A percentile compares a stretch with the other conserved stretches of the same genome.
Conservation (phyloP, 2,113 vertebrate genomes). For the Alethe diademata region DNA sequence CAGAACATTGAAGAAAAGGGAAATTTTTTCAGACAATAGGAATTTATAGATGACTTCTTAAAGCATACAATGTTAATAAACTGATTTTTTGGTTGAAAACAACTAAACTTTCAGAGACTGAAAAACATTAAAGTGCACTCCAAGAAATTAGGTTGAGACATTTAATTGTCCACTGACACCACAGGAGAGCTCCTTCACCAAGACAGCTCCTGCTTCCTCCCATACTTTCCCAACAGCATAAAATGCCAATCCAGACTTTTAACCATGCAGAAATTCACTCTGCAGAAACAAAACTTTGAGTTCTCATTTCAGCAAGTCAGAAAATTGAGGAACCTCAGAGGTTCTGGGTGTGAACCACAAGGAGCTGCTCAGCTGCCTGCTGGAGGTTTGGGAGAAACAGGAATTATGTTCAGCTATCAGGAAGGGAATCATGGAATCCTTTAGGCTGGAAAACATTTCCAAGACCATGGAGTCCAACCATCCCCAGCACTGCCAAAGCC, state of each 20-base stretch:
- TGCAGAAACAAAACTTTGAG: background rate
- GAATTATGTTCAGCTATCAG: accelerated
- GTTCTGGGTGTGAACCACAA: background rate
- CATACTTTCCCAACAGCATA: accelerated
- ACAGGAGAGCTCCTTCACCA: background rate
- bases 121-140: background rate
- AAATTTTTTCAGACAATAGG: accelerated
- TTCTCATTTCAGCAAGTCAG: background rate
- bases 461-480: accelerated
- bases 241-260: background rate
- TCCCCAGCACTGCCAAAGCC: background rate
- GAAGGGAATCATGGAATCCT: background rate
- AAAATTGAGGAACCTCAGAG: background rate
- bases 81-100: background rate
- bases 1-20: background rate
- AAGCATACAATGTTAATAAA: background rate
- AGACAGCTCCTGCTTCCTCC: background rate
- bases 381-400: background rate
- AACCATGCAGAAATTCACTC: background rate
- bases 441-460: background rate
- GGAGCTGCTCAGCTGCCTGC: background rate
- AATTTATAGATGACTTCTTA: background rate
- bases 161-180: background rate
- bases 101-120: background rate
- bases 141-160: background rate